These are phyloP conservation scores for Poicephalus gulielmi DNA, from an alignment of 2,113 vertebrate genomes.

Conservation along the genomic window DNA sequence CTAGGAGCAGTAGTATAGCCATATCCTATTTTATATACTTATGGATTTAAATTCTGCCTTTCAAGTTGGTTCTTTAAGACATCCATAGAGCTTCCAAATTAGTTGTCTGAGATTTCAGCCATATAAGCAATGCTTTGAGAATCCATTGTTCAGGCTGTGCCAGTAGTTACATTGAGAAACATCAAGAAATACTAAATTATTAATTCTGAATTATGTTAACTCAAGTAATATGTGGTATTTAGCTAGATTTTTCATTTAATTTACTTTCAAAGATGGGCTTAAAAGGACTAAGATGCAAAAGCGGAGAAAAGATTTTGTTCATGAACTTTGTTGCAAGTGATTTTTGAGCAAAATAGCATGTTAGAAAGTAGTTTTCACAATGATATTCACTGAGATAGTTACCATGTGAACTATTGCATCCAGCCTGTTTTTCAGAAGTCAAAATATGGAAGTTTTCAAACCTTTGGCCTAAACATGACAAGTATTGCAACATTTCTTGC, in stretches of 20 bases:
- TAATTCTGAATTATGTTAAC: slow-evolving; percentile 3
- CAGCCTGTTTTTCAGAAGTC: not conserved
- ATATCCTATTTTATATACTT: not conserved
- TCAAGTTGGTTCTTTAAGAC: not conserved
- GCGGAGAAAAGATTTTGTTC: not conserved
- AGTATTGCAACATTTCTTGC: slow-evolving; percentile 8
- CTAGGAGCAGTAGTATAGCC: not conserved
- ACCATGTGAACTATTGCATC: not conserved
- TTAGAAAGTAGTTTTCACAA: not conserved
- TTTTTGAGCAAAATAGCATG: not conserved
- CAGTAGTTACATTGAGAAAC: not conserved
- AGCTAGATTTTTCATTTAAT: slow-evolving; percentile 20
- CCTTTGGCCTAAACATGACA: not conserved
- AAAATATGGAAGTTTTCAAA: slow-evolving; percentile 6
- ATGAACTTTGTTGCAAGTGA: not conserved
- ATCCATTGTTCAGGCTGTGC: not conserved
- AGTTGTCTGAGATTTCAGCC: not conserved
- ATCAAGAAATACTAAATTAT: not conserved
- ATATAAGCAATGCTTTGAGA: not conserved
- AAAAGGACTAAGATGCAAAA: slow-evolving; percentile 22
- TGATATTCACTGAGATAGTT: not conserved
- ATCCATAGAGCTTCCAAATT: not conserved
- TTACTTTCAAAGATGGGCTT: slow-evolving; percentile 43
- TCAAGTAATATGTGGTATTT: not conserved
- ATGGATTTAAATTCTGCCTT: not conserved